These are phyloP conservation scores for Ammodytes marinus DNA, from an alignment of 2,113 vertebrate species.

Conservation along the genomic window DNA sequence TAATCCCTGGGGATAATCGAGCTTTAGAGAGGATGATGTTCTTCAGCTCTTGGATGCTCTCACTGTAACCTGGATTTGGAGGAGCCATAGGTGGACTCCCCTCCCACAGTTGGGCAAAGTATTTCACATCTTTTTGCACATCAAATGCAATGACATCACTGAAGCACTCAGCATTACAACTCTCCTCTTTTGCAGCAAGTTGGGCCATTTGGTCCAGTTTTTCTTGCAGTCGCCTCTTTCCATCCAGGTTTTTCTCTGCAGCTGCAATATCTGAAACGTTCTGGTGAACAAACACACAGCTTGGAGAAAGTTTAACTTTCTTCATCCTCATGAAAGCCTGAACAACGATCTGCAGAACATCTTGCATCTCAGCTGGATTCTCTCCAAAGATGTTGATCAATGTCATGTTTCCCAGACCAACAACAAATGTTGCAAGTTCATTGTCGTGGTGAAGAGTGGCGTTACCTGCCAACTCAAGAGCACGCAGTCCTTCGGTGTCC, in stretches of 20 bases:
- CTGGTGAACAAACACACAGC: constrained; percentile 68
- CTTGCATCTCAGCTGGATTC: constrained; percentile 68
- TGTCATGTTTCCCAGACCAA: constrained; percentile 66
- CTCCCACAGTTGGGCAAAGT: constrained; percentile 66
- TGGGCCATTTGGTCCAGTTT: constrained; percentile 62
- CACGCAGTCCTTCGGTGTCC: constrained; percentile 67
- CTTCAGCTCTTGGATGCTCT: constrained; percentile 61
- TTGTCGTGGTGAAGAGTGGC: constrained; percentile 15
- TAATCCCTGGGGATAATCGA: neutral
- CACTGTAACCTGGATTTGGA: constrained; percentile 66
- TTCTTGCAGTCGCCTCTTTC: constrained; percentile 54
- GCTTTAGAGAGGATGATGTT: constrained; percentile 57
- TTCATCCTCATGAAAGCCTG: constrained; percentile 73
- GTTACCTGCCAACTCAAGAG: constrained; percentile 47
- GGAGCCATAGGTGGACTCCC: constrained; percentile 72
- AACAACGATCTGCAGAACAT: constrained; percentile 67
- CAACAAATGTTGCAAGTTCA: constrained; percentile 63
- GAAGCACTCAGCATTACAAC: constrained; percentile 33
- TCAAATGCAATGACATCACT: constrained; percentile 58
- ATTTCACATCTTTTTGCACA: constrained; percentile 59
- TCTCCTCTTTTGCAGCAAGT: constrained; percentile 61
- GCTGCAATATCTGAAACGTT: constrained; percentile 62
- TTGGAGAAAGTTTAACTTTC: constrained; percentile 53
- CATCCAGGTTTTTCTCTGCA: constrained; percentile 56
- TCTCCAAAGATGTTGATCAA: constrained; percentile 68